These are phyloP conservation scores for Epinephelus lanceolatus DNA, from an alignment of 2,113 vertebrate genomes.

Conservation along the genomic window DNA sequence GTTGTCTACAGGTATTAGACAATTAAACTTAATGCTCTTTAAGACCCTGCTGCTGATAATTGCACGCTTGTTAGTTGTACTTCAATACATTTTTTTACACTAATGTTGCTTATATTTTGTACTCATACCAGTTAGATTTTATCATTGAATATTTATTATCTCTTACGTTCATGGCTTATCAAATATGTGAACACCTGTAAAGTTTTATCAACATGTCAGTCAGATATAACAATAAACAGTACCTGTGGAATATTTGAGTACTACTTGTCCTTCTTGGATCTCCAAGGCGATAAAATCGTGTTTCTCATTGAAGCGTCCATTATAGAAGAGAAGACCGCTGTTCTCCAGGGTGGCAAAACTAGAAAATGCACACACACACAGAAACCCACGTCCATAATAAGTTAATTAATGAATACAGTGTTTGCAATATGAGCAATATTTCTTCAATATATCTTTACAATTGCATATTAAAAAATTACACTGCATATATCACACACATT, in stretches of 20 bases:
- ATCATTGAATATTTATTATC: no score
- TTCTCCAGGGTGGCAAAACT: conserved; percentile 95
- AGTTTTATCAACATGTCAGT: no score
- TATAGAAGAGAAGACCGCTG: conserved; percentile 95
- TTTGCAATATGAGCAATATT: background rate
- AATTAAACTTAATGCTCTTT: no score
- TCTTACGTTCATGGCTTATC: no score
- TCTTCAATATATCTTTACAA: background rate
- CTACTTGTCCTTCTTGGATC: conserved; percentile 94
- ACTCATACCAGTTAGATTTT: no score
- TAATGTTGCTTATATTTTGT: no score
- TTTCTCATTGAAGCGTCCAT: conserved; percentile 97
- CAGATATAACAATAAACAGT: background rate
- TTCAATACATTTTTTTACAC: no score
- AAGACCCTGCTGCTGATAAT: no score
- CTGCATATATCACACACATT: background rate
- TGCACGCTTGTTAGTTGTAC: no score
- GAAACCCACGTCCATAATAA: background rate
- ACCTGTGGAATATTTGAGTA: conserved; percentile 98
- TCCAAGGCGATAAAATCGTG: conserved; percentile 97
- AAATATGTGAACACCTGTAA: no score
- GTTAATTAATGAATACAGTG: background rate
- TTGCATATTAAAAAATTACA: background rate
- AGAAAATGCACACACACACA: conserved; percentile 58
- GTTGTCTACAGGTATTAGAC: no score